Evolutionary conservation across 2,888 invertebrate species (phyloP).

Genomic region (Tinea pellionella): DNA sequence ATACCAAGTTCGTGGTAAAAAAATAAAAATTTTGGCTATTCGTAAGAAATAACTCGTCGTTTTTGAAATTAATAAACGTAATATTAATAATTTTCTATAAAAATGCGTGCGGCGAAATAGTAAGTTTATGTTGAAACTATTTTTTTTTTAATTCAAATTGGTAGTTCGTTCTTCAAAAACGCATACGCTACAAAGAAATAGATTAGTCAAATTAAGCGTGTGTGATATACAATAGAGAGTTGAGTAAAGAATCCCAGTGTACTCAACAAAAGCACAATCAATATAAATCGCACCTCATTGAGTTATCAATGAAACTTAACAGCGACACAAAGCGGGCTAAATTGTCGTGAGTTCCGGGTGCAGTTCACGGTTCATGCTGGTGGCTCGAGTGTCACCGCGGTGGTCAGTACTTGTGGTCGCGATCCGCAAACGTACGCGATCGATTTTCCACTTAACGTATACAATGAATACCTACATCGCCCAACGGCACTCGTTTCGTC

Average conservation of each 20-base stretch:
- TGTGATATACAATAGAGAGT: constrained; percentile 16
- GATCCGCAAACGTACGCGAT: constrained; percentile 48
- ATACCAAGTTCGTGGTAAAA: no score
- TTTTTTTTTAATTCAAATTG: no score
- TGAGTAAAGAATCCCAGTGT: constrained; percentile 2
- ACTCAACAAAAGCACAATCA: background rate
- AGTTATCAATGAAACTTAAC: background rate
- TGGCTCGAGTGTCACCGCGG: background rate
- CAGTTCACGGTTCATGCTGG: background rate
- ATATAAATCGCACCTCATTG: background rate
- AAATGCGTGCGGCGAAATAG: no score
- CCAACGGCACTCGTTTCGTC: background rate
- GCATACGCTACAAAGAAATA: no score
- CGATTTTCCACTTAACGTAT: constrained; percentile 37
- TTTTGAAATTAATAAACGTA: no score
- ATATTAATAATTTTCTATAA: no score
- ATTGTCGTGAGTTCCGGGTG: constrained; percentile 3
- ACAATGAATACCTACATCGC: background rate
- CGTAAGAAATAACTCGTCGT: no score
- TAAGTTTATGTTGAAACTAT: no score
- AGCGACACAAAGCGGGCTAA: constrained; percentile 1
- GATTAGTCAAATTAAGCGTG: no score
- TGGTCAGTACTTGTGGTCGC: constrained; percentile 41
- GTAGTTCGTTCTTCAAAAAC: no score
- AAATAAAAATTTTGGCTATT: no score